Evolutionary conservation across 2,888 invertebrate species (phyloP).

Genomic region (Sthenelais limicola): DNA sequence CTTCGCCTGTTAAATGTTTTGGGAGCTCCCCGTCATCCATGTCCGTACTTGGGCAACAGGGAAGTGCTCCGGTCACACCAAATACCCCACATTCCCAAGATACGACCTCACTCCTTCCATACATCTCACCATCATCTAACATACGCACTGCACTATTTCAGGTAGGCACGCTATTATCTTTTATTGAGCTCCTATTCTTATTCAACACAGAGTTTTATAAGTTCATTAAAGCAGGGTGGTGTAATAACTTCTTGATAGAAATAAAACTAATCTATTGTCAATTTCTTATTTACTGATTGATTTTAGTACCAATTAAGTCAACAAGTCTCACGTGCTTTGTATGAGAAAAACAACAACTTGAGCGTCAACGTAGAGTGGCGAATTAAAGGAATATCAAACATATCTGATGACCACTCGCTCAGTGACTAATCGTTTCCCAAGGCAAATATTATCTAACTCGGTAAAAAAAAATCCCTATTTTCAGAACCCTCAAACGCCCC

Average conservation of each 20-base stretch:
- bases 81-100: constrained; percentile 13
- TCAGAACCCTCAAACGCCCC: constrained; percentile 12
- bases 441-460: too few species aligned
- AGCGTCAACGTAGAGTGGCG: too few species aligned
- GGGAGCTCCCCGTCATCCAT: constrained; percentile 32
- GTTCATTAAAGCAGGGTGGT: too few species aligned
- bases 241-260: too few species aligned
- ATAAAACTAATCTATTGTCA: too few species aligned
- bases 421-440: too few species aligned
- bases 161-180: constrained; percentile 27
- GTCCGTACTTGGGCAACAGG: constrained; percentile 42
- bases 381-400: too few species aligned
- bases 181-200: background rate
- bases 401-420: too few species aligned
- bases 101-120: constrained; percentile 11
- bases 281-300: too few species aligned
- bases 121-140: constrained; percentile 32
- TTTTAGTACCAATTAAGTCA: too few species aligned
- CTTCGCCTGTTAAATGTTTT: constrained; percentile 29
- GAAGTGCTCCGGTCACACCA: constrained; percentile 46
- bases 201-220: background rate
- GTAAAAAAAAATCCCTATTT: constrained; percentile 1
- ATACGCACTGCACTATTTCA: constrained; percentile 44
- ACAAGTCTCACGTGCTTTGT: too few species aligned
- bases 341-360: too few species aligned